These are phyloP conservation scores for Ctenicera cuprea DNA, from an alignment of 2,888 invertebrate genomes.

Conservation along the genomic window DNA sequence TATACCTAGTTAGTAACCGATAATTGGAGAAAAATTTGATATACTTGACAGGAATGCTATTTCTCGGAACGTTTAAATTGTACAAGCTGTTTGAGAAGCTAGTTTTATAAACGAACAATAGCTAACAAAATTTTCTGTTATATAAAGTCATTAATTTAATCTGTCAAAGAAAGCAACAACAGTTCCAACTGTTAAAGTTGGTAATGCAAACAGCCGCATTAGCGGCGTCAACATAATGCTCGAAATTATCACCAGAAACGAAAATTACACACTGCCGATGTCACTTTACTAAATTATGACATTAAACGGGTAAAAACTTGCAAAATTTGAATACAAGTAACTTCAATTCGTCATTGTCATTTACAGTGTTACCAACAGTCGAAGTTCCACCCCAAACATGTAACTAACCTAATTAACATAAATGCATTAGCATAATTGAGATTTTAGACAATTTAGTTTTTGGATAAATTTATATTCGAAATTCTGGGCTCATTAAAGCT, in stretches of 20 bases:
- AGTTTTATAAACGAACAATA: neutral
- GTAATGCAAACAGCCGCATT: slow-evolving; percentile 28
- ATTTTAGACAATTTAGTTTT: slow-evolving; percentile 51
- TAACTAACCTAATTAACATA: slow-evolving; percentile 62
- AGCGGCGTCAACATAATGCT: slow-evolving; percentile 31
- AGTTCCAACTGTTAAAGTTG: slow-evolving; percentile 20
- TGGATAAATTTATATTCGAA: slow-evolving; percentile 45
- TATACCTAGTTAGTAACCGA: too few species aligned
- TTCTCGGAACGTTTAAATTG: too few species aligned
- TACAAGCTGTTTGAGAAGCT: too few species aligned
- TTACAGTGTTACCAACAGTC: slow-evolving; percentile 60
- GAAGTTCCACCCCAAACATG: slow-evolving; percentile 61
- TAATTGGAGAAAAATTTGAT: too few species aligned
- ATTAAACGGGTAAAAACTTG: slow-evolving; percentile 60
- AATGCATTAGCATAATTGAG: slow-evolving; percentile 60
- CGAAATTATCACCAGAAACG: slow-evolving; percentile 49
- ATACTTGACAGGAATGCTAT: too few species aligned
- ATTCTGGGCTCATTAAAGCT: slow-evolving; percentile 28
- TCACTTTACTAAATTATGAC: slow-evolving; percentile 58
- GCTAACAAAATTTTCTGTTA: neutral
- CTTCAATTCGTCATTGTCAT: slow-evolving; percentile 62
- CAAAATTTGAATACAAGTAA: slow-evolving; percentile 59
- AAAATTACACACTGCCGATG: slow-evolving; percentile 57
- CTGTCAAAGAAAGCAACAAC: slow-evolving; percentile 29
- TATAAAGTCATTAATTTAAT: slow-evolving; percentile 18